Percentiles rank a stretch among this genome's conserved stretches.
Conservation (phyloP, 2,797 vertebrate species). For the Manis pentadactyla region DNA sequence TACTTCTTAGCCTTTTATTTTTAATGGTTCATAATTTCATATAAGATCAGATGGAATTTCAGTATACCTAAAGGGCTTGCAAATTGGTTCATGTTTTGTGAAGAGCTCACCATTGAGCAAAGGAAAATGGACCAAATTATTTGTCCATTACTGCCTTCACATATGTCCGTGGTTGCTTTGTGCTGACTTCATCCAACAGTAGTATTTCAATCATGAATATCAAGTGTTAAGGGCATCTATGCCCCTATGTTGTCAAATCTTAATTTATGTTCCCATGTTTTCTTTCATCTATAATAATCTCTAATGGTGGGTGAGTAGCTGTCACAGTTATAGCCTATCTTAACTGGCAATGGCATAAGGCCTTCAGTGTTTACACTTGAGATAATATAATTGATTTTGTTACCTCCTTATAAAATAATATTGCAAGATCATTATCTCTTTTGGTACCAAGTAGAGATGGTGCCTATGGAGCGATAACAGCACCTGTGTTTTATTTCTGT, state of each 20-base stretch:
- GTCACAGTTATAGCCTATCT: constrained; percentile 9
- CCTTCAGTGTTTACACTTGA: constrained; percentile 45
- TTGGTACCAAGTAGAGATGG: constrained; percentile 68
- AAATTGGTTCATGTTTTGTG: neutral
- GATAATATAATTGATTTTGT: constrained; percentile 61
- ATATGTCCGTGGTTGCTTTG: neutral
- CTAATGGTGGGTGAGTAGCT: constrained; percentile 36
- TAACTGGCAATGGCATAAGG: constrained; percentile 19
- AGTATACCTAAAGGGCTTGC: neutral
- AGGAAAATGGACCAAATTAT: neutral
- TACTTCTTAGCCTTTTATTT: constrained; percentile 23
- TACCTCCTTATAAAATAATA: constrained; percentile 62
- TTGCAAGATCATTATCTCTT: constrained; percentile 62
- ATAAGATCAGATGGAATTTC: neutral
- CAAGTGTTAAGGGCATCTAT: neutral
- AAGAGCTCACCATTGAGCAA: neutral
- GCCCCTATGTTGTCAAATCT: neutral
- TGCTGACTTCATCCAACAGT: neutral
- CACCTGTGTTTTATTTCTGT: constrained; percentile 64
- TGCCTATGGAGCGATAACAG: neutral
- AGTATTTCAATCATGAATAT: constrained; percentile 16
- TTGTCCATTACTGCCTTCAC: neutral
- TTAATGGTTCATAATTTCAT: neutral
- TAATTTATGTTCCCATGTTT: constrained; percentile 32
- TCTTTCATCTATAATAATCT: constrained; percentile 59